Conservation (phyloP, 2,113 vertebrate genomes). For the Chascanopsetta lugubris region DNA sequence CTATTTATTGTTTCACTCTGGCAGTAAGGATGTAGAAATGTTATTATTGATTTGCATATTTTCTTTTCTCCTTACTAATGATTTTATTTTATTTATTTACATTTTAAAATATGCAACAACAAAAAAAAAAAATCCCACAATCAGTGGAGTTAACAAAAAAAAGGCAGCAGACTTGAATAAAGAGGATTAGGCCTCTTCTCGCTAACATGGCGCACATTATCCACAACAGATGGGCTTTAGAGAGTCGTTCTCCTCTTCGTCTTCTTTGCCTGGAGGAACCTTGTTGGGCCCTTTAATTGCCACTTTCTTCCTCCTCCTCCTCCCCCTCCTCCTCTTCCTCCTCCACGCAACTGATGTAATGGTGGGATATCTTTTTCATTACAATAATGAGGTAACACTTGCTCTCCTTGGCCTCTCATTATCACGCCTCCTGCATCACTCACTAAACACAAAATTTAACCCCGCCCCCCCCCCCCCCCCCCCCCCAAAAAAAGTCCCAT, state of each 20-base stretch:
- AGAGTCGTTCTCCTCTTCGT: conserved; percentile 88
- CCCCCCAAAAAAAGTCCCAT: conserved; percentile 3
- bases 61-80: too few species aligned
- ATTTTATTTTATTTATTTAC: too few species aligned
- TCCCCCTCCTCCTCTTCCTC: background rate
- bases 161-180: conserved; percentile 78
- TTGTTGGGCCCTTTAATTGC: conserved; percentile 95
- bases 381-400: conserved; percentile 99
- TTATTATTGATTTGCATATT: too few species aligned
- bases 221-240: conserved; percentile 85
- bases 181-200: conserved; percentile 83
- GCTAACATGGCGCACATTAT: conserved; percentile 85
- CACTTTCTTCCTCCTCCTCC: conserved; percentile 81
- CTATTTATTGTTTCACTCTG: background rate
- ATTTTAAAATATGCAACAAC: too few species aligned
- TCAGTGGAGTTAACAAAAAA: conserved; percentile 48
- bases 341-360: conserved; percentile 87
- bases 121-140: conserved; percentile 4
- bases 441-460: conserved; percentile 76
- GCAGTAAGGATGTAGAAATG: background rate
- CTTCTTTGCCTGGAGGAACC: conserved; percentile 87
- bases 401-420: conserved; percentile 96
- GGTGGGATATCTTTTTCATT: conserved; percentile 96
- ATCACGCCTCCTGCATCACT: conserved; percentile 88
- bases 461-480: conserved; percentile 12